A percentile compares a stretch with the other conserved stretches of the same genome.
Evolutionary conservation across 1,140 invertebrate species (phyloP).

Genomic region (Drosophila biarmipes): DNA sequence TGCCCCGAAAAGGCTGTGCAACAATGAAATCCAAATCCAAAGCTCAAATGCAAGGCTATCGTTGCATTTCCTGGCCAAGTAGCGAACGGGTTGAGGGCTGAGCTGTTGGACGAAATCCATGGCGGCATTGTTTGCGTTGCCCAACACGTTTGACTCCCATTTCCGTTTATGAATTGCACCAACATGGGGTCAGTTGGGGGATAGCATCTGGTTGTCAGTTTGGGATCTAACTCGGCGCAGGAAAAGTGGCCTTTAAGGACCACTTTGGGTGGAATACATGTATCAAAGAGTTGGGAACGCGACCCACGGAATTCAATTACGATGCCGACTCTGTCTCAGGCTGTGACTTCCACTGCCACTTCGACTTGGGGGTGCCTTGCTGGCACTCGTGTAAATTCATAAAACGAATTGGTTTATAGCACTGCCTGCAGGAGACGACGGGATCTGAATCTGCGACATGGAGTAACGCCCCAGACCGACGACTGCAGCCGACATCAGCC

Average conservation of each 20-base stretch:
- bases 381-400: slow-evolving; percentile 36
- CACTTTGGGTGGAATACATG: slow-evolving; percentile 1
- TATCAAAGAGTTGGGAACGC: slow-evolving; percentile 29
- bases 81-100: neutral
- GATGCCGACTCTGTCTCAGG: neutral
- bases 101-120: slow-evolving; percentile 60
- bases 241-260: neutral
- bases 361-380: slow-evolving; percentile 52
- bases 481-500: slow-evolving; percentile 66
- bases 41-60: slow-evolving; percentile 35
- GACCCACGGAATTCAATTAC: slow-evolving; percentile 70
- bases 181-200: neutral
- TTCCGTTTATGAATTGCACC: slow-evolving; percentile 71
- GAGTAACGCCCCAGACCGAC: slow-evolving; percentile 39
- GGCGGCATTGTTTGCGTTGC: slow-evolving; percentile 47
- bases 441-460: slow-evolving; percentile 45
- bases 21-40: slow-evolving; percentile 36
- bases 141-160: slow-evolving; percentile 68
- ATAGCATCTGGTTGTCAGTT: slow-evolving; percentile 7
- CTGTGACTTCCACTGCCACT: neutral
- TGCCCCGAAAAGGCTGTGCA: slow-evolving; percentile 3
- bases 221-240: neutral
- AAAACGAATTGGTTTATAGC: slow-evolving; percentile 53
- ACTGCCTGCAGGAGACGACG: slow-evolving; percentile 7
- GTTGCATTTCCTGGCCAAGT: slow-evolving; percentile 40